phyloP scores from a whole-genome alignment of 1,140 invertebrate species.

The Campoletis sonorensis region DNA sequence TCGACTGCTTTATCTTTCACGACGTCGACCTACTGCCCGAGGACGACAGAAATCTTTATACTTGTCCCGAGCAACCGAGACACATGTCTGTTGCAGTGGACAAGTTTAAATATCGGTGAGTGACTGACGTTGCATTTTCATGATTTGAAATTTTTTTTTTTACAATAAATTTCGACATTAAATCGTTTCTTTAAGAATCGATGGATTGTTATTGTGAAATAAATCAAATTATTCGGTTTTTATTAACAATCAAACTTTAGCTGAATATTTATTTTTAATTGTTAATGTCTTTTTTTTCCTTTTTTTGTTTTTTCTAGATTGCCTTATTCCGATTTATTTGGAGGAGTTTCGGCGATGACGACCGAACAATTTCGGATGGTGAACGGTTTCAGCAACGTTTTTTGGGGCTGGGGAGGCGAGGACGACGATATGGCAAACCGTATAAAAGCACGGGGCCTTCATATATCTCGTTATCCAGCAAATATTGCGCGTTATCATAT shows the following conservation, averaged over 20 bases:
- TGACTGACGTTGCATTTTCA: too few species aligned
- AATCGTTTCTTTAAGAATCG: too few species aligned
- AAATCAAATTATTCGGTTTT: too few species aligned
- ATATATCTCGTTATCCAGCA: constrained; percentile 91
- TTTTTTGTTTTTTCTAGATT: constrained; percentile 83
- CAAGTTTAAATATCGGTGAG: constrained; percentile 90
- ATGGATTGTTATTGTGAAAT: too few species aligned
- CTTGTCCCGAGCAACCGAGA: constrained; percentile 91
- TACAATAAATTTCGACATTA: background rate
- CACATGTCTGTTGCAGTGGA: constrained; percentile 97
- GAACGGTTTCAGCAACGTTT: constrained; percentile 94
- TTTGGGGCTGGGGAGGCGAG: constrained; percentile 96
- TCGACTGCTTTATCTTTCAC: constrained; percentile 96
- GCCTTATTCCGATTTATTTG: constrained; percentile 92
- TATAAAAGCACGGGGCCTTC: constrained; percentile 86
- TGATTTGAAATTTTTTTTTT: background rate
- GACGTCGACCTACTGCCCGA: constrained; percentile 96
- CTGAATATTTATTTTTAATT: constrained; percentile 2
- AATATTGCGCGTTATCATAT: constrained; percentile 94
- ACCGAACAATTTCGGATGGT: constrained; percentile 87
- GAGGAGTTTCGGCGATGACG: constrained; percentile 91
- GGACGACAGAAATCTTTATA: constrained; percentile 94
- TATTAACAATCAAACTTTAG: too few species aligned
- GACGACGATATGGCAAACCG: constrained; percentile 95
- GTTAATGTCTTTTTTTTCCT: too few species aligned